These are phyloP conservation scores for Erpornis zantholeuca DNA, from an alignment of 2,113 vertebrate species.

Conservation along the genomic window DNA sequence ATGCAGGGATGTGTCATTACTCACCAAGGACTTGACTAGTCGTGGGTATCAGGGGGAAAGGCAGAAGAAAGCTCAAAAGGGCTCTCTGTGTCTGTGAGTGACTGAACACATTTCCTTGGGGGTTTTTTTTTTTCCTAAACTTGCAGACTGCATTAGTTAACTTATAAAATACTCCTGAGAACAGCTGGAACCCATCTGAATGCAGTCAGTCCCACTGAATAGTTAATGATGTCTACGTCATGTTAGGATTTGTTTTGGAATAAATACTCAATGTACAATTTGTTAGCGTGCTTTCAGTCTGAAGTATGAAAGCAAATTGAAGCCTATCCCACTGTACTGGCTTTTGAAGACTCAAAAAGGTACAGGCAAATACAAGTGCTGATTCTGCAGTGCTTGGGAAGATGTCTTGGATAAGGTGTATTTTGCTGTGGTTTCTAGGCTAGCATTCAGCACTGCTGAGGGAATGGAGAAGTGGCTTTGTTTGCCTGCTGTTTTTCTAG, in stretches of 20 bases:
- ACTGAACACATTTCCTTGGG: not conserved
- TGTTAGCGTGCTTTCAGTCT: not conserved
- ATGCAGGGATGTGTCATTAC: not conserved
- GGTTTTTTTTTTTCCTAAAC: not conserved
- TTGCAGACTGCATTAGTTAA: not conserved
- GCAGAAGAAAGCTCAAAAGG: not conserved
- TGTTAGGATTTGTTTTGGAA: not conserved
- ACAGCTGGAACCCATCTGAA: not conserved
- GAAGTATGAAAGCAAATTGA: not conserved
- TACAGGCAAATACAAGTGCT: not conserved
- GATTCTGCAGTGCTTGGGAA: not conserved
- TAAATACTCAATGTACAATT: not conserved
- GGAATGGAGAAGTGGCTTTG: not conserved
- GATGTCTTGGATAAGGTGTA: not conserved
- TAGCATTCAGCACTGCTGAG: not conserved
- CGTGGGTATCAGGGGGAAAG: not conserved
- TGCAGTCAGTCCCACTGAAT: not conserved
- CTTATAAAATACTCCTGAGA: not conserved
- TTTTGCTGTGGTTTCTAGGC: not conserved
- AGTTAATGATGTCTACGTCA: not conserved
- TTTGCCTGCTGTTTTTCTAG: not conserved
- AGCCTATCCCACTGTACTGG: not conserved
- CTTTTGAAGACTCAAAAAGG: not conserved
- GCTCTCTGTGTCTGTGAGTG: not conserved
- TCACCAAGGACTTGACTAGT: conserved; percentile 17